Evolutionary conservation across 2,797 vertebrate genomes (phyloP).

Genomic region (Lacerta bilineata): DNA sequence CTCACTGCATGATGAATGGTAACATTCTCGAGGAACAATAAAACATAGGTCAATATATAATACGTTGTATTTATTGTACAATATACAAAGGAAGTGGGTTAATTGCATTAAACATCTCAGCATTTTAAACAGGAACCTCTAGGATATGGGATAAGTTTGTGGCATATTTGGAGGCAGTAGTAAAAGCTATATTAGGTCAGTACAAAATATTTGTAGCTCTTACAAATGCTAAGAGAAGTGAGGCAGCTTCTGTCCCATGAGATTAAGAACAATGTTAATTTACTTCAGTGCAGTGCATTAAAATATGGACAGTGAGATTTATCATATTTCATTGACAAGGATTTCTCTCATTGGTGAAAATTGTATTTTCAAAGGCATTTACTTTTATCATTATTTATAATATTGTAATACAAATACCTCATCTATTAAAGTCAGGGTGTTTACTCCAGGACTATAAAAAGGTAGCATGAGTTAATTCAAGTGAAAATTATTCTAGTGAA

Average conservation of each 20-base stretch:
- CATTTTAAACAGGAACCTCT: constrained; percentile 39
- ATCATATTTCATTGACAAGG: constrained; percentile 46
- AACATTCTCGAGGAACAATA: not conserved
- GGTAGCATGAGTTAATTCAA: constrained; percentile 1
- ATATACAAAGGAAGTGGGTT: constrained; percentile 24
- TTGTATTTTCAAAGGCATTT: constrained; percentile 43
- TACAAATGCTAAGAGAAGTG: constrained; percentile 40
- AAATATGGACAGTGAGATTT: constrained; percentile 34
- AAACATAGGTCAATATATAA: constrained; percentile 35
- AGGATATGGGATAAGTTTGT: not conserved
- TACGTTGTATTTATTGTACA: not conserved
- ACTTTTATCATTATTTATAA: constrained; percentile 48
- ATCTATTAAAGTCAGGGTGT: constrained; percentile 43
- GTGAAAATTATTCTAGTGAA: constrained; percentile 26
- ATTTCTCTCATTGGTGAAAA: constrained; percentile 25
- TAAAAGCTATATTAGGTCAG: constrained; percentile 16
- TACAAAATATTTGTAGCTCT: constrained; percentile 35
- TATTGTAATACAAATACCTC: constrained; percentile 35
- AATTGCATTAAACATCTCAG: constrained; percentile 25
- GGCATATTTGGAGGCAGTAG: constrained; percentile 22
- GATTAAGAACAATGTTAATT: constrained; percentile 39
- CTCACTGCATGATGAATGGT: not conserved
- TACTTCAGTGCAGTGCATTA: constrained; percentile 46
- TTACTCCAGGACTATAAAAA: constrained; percentile 37
- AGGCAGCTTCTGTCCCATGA: constrained; percentile 48